Evolutionary conservation across 2,113 vertebrate species (phyloP).

Genomic region (Eidolon helvum): DNA sequence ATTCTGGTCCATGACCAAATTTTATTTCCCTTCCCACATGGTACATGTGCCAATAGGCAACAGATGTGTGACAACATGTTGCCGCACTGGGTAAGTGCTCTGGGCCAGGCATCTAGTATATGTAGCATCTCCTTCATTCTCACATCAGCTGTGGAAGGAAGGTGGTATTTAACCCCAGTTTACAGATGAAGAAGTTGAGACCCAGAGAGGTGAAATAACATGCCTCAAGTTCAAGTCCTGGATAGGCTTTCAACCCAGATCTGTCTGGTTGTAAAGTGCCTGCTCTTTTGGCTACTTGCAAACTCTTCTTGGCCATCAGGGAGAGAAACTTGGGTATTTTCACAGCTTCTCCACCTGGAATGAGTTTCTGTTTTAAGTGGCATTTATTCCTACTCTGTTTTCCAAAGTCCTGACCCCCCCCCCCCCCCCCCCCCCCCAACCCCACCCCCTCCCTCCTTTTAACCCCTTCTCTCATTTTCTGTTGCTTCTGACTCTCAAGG

Average conservation of each 20-base stretch:
- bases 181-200: not conserved
- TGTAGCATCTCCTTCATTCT: not conserved
- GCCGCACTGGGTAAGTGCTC: not conserved
- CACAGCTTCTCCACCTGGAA: constrained; percentile 60
- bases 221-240: not conserved
- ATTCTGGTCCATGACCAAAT: not conserved
- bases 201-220: not conserved
- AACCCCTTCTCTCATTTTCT: constrained; percentile 71
- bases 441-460: constrained; percentile 50
- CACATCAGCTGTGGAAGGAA: not conserved
- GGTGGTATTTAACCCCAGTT: not conserved
- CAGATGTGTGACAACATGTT: not conserved
- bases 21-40: not conserved
- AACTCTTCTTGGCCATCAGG: not conserved
- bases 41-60: not conserved
- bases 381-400: constrained; percentile 50
- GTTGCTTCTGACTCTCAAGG: constrained; percentile 78
- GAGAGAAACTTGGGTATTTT: constrained; percentile 36
- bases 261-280: not conserved
- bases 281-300: not conserved
- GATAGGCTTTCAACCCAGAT: not conserved
- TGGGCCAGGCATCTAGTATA: not conserved
- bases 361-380: constrained; percentile 65
- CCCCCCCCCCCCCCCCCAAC: constrained; percentile 32
- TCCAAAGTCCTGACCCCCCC: constrained; percentile 64